phyloP scores from a whole-genome alignment of 1,140 invertebrate species.

The Anastrepha ludens region DNA sequence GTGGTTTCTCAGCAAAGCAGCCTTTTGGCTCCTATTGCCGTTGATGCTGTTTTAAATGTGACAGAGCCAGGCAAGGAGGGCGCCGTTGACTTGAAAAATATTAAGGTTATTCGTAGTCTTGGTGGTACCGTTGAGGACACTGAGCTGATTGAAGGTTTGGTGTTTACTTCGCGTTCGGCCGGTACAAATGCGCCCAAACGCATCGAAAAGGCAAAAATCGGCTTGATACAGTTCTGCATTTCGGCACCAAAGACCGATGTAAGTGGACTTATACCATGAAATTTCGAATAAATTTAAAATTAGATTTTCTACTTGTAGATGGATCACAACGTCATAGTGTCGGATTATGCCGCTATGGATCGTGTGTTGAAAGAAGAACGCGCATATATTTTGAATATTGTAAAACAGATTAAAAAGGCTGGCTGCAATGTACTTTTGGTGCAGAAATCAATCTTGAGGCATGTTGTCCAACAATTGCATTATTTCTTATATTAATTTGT shows the following conservation, averaged over 20 bases:
- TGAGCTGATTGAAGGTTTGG: constrained; percentile 94
- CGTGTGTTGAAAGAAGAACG: constrained; percentile 98
- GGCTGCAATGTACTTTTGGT: constrained; percentile 98
- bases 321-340: constrained; percentile 98
- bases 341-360: constrained; percentile 99
- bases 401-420: constrained; percentile 99
- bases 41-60: constrained; percentile 96
- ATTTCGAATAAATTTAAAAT: constrained; percentile 20
- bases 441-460: constrained; percentile 97
- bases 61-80: constrained; percentile 78
- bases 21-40: constrained; percentile 95
- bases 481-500: neutral
- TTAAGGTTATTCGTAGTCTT: constrained; percentile 96
- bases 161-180: constrained; percentile 92
- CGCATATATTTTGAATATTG: constrained; percentile 98
- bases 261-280: constrained; percentile 71
- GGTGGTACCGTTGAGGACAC: constrained; percentile 99
- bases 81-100: constrained; percentile 86
- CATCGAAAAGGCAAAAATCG: constrained; percentile 99
- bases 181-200: constrained; percentile 94
- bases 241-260: constrained; percentile 99
- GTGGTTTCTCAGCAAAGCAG: constrained; percentile 98
- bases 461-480: neutral
- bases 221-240: constrained; percentile 99
- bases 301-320: constrained; percentile 80